Evolutionary conservation across 23 tunicate species (phyloP).

Genomic region (Halocynthia roretzi): DNA sequence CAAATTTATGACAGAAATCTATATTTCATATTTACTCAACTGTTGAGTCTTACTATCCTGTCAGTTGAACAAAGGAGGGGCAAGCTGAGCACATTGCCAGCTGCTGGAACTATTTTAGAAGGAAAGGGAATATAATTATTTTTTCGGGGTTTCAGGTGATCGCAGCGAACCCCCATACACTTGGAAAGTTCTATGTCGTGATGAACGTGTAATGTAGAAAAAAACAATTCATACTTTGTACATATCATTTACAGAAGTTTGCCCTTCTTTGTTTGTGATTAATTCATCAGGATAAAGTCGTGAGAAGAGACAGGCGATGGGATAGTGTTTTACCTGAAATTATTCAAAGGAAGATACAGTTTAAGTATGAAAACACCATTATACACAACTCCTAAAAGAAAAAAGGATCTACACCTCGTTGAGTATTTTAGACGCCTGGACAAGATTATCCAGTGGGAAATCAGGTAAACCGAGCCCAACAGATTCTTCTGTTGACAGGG

Average conservation of each 20-base stretch:
- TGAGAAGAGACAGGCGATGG: constrained; percentile 32
- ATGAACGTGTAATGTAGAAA: neutral
- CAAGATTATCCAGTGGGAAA: constrained; percentile 79
- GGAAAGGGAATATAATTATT: neutral
- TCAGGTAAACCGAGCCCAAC: constrained; percentile 78
- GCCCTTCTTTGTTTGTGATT: constrained; percentile 71
- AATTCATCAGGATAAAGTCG: constrained; percentile 69
- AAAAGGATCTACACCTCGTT: constrained; percentile 34
- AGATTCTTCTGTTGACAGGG: constrained; percentile 68
- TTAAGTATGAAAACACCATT: neutral
- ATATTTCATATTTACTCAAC: too few relatives aligned
- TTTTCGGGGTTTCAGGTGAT: neutral
- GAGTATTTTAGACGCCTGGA: constrained; percentile 31
- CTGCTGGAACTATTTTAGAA: too few relatives aligned
- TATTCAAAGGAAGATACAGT: neutral
- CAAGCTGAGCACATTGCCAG: too few relatives aligned
- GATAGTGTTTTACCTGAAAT: constrained; percentile 59
- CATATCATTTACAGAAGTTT: constrained; percentile 65
- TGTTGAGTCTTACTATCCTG: too few relatives aligned
- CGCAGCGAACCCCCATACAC: neutral
- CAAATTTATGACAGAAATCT: too few relatives aligned
- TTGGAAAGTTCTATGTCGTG: neutral
- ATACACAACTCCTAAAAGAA: neutral
- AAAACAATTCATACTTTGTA: constrained; percentile 39
- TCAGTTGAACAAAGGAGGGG: too few relatives aligned